Base-by-base conservation (phyloP, 2,113 vertebrate species). In the Rhinoptilus africanus region DNA sequence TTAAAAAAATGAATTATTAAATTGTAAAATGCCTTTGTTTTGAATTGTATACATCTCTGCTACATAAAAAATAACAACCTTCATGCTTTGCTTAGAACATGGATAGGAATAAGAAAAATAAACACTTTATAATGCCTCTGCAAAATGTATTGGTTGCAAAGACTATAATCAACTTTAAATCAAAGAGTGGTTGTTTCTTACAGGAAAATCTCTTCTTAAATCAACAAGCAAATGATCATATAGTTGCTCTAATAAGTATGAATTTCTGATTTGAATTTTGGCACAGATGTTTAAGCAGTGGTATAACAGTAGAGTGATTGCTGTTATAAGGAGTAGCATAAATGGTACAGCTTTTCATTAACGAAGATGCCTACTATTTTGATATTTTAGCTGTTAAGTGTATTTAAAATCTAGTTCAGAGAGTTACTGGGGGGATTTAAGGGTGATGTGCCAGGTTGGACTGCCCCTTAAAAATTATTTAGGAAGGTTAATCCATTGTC, bases 401-500 rank as follows among this genome's bases (percentile, higher is more conserved):
- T 64, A 47, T 78, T 85, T 84, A 48, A 73, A 75, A 59, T 67
- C 22, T 51, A 48, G 16, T 34, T 45, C 11, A 73, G 41, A 82
- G 62, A 63, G 68, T 89, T 90, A 13, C 50, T 68, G 89, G 62
- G 66, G 92, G 47, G 59, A 48, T 68, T 93, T 79, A 78, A 85
- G 57, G 88, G 93, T 47, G 53, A 72, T 69, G 34, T 54, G 80
- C 89, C 83, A 89, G 84, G 23, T 78, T 96, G 15, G 10, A 85
- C 32, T 91, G 71, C 83, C 93, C 72, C 23, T 94, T 94, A 89
- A 91, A 93, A 64, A 50, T 96, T 5, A 89, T 92, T 95, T 78
- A 93, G 77, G 92, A 95, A 53, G 41, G 86, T 96, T 93, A 95
- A 56, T 97, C 83, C 89, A 27, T 96, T 97, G 94, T 97, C 75